These are phyloP conservation scores for Puffinus mauretanicus DNA, from an alignment of 2,113 vertebrate genomes.

Conservation along the genomic window DNA sequence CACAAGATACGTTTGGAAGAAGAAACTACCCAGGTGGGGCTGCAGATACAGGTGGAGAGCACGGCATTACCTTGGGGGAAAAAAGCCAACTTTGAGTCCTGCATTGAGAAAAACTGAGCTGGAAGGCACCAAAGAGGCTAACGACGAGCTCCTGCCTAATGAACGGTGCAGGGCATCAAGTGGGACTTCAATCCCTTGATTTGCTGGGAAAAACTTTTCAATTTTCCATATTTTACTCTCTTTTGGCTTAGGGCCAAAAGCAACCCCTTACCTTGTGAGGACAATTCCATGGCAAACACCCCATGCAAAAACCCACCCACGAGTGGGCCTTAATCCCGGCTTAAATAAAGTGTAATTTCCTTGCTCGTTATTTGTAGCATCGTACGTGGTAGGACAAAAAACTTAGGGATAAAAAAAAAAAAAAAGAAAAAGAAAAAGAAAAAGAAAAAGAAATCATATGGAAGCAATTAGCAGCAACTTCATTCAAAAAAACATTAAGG, in stretches of 20 bases:
- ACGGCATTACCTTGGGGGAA: fast-evolving
- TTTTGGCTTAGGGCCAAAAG: not conserved
- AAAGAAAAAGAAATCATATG: conserved; percentile 56
- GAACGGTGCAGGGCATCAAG: not conserved
- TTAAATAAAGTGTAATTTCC: not conserved
- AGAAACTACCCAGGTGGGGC: not conserved
- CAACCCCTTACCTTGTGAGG: not conserved
- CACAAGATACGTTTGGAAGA: fast-evolving
- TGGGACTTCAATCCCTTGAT: not conserved
- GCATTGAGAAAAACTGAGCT: not conserved
- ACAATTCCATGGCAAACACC: not conserved
- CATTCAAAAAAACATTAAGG: conserved; percentile 75
- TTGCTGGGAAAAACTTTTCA: not conserved
- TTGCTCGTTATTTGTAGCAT: not conserved
- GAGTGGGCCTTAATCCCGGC: not conserved
- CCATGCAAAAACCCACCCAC: fast-evolving
- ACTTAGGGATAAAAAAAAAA: not conserved
- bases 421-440: not conserved
- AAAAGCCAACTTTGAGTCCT: not conserved
- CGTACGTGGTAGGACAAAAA: not conserved
- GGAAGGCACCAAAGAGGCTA: not conserved
- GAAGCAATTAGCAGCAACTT: conserved; percentile 76
- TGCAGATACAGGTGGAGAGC: not conserved
- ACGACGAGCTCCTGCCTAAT: not conserved
- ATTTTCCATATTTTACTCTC: not conserved